Evolutionary conservation across 2,797 vertebrate genomes (phyloP), one percentile per base, ranked within the genome.

Genomic region (Rhadinocentrus ornatus): DNA sequence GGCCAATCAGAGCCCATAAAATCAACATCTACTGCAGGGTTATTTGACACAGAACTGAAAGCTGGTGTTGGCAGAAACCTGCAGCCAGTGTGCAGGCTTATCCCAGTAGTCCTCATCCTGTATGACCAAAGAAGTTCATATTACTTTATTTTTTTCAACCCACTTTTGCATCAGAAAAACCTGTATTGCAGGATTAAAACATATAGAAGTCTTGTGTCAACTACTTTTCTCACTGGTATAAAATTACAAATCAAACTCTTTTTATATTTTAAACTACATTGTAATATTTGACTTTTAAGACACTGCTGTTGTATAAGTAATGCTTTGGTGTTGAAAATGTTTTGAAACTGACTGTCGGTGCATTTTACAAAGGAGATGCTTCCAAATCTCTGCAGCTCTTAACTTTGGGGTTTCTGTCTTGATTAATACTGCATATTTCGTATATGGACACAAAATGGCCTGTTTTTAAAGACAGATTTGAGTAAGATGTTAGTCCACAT

Each of bases 401-500:
- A 12, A 31, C 32, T 39, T 39, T 39, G 37, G 37, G 37, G 11
- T 39, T 39, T 59, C 44, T 15, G 22, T 39, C 48, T 61, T 32
- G 16, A 50, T 82, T 35, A 57, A 56, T 44, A 8, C 41, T 26
- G 22, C 10, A 1, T 22, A 26, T 46, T 44, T 66, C n/a, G 6
- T 56, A 31, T 18, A 56, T 27, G 13, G 35, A 41, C 44, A 68
- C 16, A 6, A 22, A 78, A 76, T 34, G 4, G 48, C 32, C 34
- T n/a, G 22, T 72, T 77, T 54, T 31, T 26, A 37, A 29, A 16
- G 3, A 29, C 7, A 54, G 11, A 72, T 27, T 13, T 60, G 16
- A 65, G 52, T n/a, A 56, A 63, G 16, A 70, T 57, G 66, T 32
- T 46, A 48, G 54, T 62, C 26, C 20, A 68, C 24, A 71, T 50